Percentiles rank a stretch among this genome's conserved stretches.
phyloP scores from a whole-genome alignment of 2,113 vertebrate genomes.

The Diglossa brunneiventris region DNA sequence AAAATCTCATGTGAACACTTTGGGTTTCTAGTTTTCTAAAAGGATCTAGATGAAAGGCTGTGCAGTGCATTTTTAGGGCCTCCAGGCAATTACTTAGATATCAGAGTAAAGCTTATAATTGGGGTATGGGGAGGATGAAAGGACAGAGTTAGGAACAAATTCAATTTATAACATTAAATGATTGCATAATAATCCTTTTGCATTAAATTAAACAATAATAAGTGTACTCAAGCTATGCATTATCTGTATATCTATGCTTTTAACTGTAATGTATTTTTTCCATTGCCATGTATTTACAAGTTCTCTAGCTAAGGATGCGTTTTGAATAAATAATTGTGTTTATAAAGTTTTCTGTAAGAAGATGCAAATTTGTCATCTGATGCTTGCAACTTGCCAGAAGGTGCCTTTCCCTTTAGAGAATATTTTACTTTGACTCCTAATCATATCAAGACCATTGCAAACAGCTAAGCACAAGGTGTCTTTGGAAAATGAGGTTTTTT shows the following conservation, averaged over 20 bases:
- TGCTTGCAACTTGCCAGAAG: conserved; percentile 7
- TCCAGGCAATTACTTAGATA: conserved; percentile 40
- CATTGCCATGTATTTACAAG: background rate
- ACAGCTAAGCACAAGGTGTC: conserved; percentile 7
- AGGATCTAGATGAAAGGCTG: conserved; percentile 51
- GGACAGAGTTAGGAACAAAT: conserved; percentile 29
- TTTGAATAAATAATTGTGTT: conserved; percentile 28
- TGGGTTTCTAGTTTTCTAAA: conserved; percentile 24
- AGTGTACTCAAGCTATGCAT: background rate
- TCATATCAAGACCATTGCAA: background rate
- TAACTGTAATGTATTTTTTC: background rate
- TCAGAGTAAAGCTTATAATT: conserved; percentile 55
- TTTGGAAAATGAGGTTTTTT: background rate
- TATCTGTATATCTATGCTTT: background rate
- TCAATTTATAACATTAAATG: conserved; percentile 41
- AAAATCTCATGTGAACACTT: conserved; percentile 34
- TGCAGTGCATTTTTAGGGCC: conserved; percentile 10
- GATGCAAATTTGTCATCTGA: conserved; percentile 29
- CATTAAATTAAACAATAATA: conserved; percentile 22
- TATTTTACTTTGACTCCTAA: conserved; percentile 33
- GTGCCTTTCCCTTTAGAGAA: background rate
- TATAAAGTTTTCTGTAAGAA: background rate
- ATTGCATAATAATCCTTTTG: conserved; percentile 50
- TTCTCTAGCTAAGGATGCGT: background rate
- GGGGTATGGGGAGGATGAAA: conserved; percentile 33